Percentiles rank a stretch among this genome's conserved stretches.
Evolutionary conservation across 2,888 invertebrate genomes (phyloP).

Genomic region (Octonoba sinensis): DNA sequence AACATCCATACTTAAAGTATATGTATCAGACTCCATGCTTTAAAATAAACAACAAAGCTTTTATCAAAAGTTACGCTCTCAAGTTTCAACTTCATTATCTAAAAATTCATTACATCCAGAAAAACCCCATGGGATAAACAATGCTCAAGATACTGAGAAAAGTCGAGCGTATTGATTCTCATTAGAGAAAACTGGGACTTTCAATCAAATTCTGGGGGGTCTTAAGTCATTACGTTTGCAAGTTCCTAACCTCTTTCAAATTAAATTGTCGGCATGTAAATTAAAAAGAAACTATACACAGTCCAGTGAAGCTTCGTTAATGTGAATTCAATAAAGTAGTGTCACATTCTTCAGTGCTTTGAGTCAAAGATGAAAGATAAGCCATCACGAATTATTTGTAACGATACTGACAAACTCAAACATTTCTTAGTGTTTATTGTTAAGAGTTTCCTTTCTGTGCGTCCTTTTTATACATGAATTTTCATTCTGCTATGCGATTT

Average conservation of each 20-base stretch:
- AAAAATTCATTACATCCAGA: neutral
- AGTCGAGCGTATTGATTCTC: slow-evolving; percentile 25
- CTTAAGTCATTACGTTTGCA: slow-evolving; percentile 43
- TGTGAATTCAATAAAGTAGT: slow-evolving; percentile 42
- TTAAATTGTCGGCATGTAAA: slow-evolving; percentile 46
- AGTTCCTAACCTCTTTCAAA: slow-evolving; percentile 29
- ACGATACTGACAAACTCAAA: no score
- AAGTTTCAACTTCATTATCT: slow-evolving; percentile 17
- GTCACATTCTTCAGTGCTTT: neutral
- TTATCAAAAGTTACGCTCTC: neutral
- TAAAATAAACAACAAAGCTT: no score
- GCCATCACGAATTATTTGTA: slow-evolving; percentile 5
- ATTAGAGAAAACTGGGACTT: slow-evolving; percentile 4
- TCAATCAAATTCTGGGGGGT: slow-evolving; percentile 16
- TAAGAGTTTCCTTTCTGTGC: no score
- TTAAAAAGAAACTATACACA: slow-evolving; percentile 32
- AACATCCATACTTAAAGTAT: no score
- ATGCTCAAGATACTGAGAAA: neutral
- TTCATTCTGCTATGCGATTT: no score
- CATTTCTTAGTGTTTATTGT: no score
- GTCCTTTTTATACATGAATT: no score
- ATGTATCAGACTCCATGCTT: no score
- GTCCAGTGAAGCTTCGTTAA: slow-evolving; percentile 20
- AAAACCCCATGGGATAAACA: slow-evolving; percentile 3
- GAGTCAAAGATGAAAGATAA: neutral